Evolutionary conservation across 35 echinoderm and acorn worm species (phyloP).

Genomic region (Apostichopus japonicus): DNA sequence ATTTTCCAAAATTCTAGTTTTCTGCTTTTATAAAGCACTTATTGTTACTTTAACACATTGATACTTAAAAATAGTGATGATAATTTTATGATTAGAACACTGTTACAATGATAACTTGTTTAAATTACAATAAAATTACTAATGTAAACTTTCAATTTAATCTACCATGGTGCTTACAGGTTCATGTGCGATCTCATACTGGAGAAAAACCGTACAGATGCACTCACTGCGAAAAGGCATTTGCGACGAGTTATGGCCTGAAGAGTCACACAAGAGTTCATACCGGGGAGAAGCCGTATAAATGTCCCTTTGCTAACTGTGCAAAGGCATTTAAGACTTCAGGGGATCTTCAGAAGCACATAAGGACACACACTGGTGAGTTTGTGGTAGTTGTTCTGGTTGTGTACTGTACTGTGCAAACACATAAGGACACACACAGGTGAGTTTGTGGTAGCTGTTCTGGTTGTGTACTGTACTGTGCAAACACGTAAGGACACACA

Average conservation of each 20-base stretch:
- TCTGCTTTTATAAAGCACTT: too few relatives aligned
- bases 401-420: neutral
- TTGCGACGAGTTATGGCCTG: conserved; percentile 92
- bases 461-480: neutral
- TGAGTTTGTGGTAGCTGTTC: neutral
- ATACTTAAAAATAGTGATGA: too few relatives aligned
- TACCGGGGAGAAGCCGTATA: conserved; percentile 95
- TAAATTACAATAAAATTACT: too few relatives aligned
- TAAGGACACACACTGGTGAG: conserved; percentile 67
- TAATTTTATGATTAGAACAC: too few relatives aligned
- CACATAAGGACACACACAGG: conserved; percentile 70
- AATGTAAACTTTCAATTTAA: too few relatives aligned
- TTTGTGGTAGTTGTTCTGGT: neutral
- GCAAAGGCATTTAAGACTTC: conserved; percentile 98
- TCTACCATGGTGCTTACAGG: conserved; percentile 37
- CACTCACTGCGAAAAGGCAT: conserved; percentile 35
- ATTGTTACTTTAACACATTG: too few relatives aligned
- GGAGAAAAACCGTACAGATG: conserved; percentile 53
- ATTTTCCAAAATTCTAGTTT: too few relatives aligned
- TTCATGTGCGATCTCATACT: conserved; percentile 89
- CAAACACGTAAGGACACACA: conserved; percentile 65
- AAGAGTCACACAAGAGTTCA: conserved; percentile 97
- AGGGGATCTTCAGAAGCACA: conserved; percentile 81
- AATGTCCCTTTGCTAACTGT: conserved; percentile 80
- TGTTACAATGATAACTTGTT: too few relatives aligned